These are phyloP conservation scores for Flexamia atlantica DNA, from an alignment of 2,888 invertebrate species.

Conservation along the genomic window DNA sequence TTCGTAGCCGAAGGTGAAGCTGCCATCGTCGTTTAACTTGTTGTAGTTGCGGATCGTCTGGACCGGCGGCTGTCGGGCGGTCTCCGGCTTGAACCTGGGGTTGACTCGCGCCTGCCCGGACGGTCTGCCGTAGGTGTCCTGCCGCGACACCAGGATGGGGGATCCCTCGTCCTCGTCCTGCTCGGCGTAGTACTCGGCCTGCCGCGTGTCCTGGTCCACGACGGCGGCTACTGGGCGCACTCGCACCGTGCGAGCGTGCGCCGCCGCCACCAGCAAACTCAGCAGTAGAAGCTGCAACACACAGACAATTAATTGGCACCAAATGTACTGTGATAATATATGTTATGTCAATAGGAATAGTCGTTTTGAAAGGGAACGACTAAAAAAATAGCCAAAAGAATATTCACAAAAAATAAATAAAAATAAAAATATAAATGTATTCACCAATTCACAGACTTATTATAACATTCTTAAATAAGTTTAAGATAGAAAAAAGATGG, in stretches of 20 bases:
- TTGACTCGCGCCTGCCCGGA: conserved; percentile 71
- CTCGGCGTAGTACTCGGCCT: conserved; percentile 74
- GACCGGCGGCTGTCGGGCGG: conserved; percentile 84
- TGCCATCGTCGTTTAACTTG: conserved; percentile 89
- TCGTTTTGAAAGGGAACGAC: no score
- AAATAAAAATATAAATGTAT: no score
- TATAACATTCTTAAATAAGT: no score
- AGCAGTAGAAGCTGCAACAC: conserved; percentile 54
- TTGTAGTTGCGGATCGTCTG: conserved; percentile 91
- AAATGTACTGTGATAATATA: no score
- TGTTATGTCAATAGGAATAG: no score
- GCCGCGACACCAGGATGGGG: conserved; percentile 71
- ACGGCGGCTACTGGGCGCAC: conserved; percentile 76
- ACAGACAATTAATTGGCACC: neutral
- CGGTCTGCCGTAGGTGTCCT: conserved; percentile 69
- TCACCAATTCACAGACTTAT: no score
- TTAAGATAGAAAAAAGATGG: no score
- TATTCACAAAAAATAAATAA: no score
- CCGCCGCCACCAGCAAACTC: conserved; percentile 64
- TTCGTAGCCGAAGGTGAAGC: conserved; percentile 91
- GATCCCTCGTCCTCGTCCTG: conserved; percentile 72
- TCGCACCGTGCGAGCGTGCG: conserved; percentile 76
- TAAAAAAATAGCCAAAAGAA: no score
- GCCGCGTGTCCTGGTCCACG: conserved; percentile 74
- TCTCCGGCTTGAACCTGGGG: conserved; percentile 76